Conservation (phyloP, 2,797 vertebrate species). For the Enteromius treurensis region DNA sequence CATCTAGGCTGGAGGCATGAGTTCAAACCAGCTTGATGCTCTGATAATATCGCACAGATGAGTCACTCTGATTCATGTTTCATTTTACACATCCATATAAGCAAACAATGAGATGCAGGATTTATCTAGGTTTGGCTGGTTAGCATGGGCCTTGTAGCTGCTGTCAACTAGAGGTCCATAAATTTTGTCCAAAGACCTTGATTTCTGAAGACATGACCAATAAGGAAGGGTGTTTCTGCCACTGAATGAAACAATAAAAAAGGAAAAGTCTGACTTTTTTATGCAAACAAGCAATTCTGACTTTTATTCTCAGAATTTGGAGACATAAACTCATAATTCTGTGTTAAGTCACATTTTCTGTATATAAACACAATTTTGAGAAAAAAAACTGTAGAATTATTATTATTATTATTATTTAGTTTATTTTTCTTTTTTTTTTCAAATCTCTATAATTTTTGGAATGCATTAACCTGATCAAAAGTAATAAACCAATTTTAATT, state of each 20-base stretch:
- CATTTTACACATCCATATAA: constrained; percentile 5
- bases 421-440: background rate
- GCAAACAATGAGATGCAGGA: background rate
- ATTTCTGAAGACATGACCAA: background rate
- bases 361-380: background rate
- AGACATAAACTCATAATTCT: no score
- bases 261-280: no score
- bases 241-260: no score
- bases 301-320: no score
- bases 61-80: constrained; percentile 29
- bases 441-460: no score
- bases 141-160: background rate
- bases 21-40: constrained; percentile 36
- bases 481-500: background rate
- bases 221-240: background rate
- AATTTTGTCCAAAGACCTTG: background rate
- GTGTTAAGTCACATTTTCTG: no score
- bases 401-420: no score
- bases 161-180: background rate
- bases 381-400: background rate
- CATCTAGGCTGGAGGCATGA: constrained; percentile 41
- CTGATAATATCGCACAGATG: constrained; percentile 27
- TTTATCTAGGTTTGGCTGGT: background rate
- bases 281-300: no score
- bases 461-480: background rate